Evolutionary conservation across 2,888 invertebrate genomes (phyloP), one percentile per base, ranked within the genome.

Genomic region (Leptinotarsa peninsularis): DNA sequence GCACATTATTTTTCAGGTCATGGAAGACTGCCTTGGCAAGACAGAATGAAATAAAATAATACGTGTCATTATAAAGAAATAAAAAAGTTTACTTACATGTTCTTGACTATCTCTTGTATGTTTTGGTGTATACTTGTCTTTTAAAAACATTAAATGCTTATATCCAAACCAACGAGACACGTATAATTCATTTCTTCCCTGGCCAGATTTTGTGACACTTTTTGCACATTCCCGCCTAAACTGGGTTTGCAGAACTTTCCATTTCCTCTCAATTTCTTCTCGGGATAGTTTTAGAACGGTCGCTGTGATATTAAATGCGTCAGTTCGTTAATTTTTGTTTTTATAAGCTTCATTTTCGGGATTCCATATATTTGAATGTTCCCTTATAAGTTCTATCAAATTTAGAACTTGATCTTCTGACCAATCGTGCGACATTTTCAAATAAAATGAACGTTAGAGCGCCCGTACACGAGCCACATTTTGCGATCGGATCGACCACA

Each of bases 41-140:
- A 73, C 52, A 67, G 43, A 73, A 68, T 73, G 73, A 23, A 68
- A 73, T 73, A 54, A 73, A 73, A 72, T 66, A 50, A 27, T 69
- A 23, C 52, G 69, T 69, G 2, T 23, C 52, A 69, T 21, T 70
- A 21, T 58, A 43, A 71, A 49, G 1, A 54, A 58, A 58, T 33
- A 27, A 56, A 33, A 63, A 71, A 18, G 49, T 18, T 71, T 23
- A 71, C 71, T 58, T n/a, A 58, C 60, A 27, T 70, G 27, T 4
- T 27, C 33, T 60, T 56, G n/a, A 70, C 56, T 70, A 70, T 60
- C 70, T 70, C 49, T 70, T 1, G 60, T 58, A 70, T 60, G 43
- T 33, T 18, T 70, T 27, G 43, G 66, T 27, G 7, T 33, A 66
- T 33, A 33, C 56, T 70, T 27, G 54, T 56, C 43, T 43, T 71